phyloP scores from a whole-genome alignment of 2,888 invertebrate species.

The Danaus chrysippus region DNA sequence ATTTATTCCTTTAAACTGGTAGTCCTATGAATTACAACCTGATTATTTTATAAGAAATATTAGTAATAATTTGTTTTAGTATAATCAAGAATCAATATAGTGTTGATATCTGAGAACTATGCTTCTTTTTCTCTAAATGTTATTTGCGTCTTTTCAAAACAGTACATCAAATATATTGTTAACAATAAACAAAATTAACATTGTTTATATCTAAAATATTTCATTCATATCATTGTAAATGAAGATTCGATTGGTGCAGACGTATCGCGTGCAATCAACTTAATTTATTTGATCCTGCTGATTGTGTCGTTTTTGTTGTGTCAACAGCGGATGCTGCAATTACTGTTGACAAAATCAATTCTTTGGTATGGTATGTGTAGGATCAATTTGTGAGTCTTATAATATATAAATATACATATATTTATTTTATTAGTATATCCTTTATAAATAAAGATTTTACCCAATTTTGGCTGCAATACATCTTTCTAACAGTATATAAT shows the following conservation, averaged over 20 bases:
- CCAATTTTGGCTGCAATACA: too few relatives aligned
- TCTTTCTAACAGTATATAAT: too few relatives aligned
- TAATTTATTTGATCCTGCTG: conserved; percentile 34
- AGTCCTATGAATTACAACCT: too few relatives aligned
- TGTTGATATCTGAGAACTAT: too few relatives aligned
- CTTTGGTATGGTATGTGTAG: conserved; percentile 3
- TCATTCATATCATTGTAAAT: conserved; percentile 7
- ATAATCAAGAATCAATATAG: too few relatives aligned
- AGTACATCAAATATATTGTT: neutral
- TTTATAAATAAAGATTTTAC: too few relatives aligned
- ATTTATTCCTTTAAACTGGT: too few relatives aligned
- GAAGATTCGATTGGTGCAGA: conserved; percentile 24
- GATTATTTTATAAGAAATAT: too few relatives aligned
- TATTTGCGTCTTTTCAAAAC: neutral
- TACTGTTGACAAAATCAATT: conserved; percentile 29
- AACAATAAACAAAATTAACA: conserved; percentile 2
- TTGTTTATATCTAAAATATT: conserved; percentile 3
- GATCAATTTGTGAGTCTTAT: neutral
- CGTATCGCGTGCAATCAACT: conserved; percentile 30
- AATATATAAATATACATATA: too few relatives aligned
- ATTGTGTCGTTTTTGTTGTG: conserved; percentile 33
- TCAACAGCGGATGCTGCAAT: conserved; percentile 19
- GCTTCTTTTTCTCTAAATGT: too few relatives aligned
- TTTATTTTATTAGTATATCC: too few relatives aligned
- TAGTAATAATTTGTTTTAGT: too few relatives aligned